A percentile compares a stretch with the other conserved stretches of the same genome.
Conservation (phyloP, 92 coral and sea anemone genomes). For the Epizoanthus fatuus region DNA sequence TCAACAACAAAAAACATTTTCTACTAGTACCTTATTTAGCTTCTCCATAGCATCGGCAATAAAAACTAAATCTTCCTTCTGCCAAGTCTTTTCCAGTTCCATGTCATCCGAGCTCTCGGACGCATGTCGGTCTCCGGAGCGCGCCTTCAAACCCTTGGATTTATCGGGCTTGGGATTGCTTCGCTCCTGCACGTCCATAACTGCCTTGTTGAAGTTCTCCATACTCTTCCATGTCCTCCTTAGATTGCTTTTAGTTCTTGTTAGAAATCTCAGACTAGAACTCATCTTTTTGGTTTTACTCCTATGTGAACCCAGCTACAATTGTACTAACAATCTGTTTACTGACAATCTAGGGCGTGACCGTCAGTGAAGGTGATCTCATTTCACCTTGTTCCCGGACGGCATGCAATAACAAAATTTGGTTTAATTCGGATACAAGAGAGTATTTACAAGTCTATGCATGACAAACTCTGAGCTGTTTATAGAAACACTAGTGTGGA, state of each 20-base stretch:
- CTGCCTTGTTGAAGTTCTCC: constrained; percentile 82
- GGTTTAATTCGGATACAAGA: too few species aligned
- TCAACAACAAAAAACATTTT: too few species aligned
- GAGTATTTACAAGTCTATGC: too few species aligned
- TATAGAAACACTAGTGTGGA: too few species aligned
- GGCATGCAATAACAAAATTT: not conserved
- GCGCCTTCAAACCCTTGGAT: constrained; percentile 62
- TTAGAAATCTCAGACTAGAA: not conserved
- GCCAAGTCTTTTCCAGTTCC: constrained; percentile 41
- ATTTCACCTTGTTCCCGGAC: not conserved
- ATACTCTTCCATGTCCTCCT: constrained; percentile 89
- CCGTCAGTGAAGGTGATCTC: not conserved
- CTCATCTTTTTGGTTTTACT: constrained; percentile 6
- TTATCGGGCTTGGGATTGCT: constrained; percentile 38
- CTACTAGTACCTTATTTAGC: constrained; percentile 45
- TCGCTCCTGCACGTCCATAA: constrained; percentile 85
- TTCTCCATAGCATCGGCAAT: constrained; percentile 79
- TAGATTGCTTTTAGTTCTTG: constrained; percentile 34
- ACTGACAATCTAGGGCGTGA: not conserved
- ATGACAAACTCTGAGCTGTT: too few species aligned
- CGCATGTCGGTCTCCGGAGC: constrained; percentile 36
- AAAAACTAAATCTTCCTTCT: constrained; percentile 76
- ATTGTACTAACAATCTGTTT: not conserved
- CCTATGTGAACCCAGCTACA: not conserved
- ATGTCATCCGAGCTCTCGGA: constrained; percentile 3